Percentiles rank a stretch among this genome's conserved stretches.
Conservation (phyloP, 1,140 invertebrate species). For the Nebria ingens region DNA sequence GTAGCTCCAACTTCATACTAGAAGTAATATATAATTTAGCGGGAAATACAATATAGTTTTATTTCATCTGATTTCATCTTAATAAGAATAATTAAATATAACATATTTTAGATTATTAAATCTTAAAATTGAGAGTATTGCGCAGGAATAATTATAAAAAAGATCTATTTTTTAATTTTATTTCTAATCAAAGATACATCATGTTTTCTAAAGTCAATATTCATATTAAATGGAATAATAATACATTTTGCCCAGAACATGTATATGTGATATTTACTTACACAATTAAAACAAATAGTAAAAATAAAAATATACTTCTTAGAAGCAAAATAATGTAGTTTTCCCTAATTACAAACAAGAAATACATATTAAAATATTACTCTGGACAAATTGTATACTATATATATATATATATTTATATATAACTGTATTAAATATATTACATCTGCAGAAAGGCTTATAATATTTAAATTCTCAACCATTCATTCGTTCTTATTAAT, state of each 20-base stretch:
- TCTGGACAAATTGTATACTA: conserved; percentile 30
- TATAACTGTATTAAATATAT: conserved; percentile 28
- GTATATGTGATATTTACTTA: conserved; percentile 14
- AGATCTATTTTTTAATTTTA: conserved; percentile 20
- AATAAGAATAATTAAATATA: background rate
- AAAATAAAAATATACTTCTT: conserved; percentile 21
- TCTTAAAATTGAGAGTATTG: background rate
- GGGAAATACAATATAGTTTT: too few relatives aligned
- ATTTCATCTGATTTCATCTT: too few relatives aligned
- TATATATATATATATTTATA: conserved; percentile 16
- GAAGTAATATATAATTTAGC: background rate
- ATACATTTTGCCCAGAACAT: conserved; percentile 34
- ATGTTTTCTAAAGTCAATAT: conserved; percentile 36
- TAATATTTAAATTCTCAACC: conserved; percentile 7
- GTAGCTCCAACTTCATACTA: too few relatives aligned
- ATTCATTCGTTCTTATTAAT: conserved; percentile 3
- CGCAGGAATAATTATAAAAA: conserved; percentile 1
- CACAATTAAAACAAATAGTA: conserved; percentile 15
- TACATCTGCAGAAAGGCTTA: conserved; percentile 34
- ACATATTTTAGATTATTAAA: background rate
- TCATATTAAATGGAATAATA: conserved; percentile 30
- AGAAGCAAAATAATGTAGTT: conserved; percentile 26
- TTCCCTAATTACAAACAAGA: conserved; percentile 1
- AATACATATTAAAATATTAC: conserved; percentile 8
- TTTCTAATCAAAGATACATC: conserved; percentile 38